Conservation (phyloP, 2,888 invertebrate species). For the Hedychridium roseum region DNA sequence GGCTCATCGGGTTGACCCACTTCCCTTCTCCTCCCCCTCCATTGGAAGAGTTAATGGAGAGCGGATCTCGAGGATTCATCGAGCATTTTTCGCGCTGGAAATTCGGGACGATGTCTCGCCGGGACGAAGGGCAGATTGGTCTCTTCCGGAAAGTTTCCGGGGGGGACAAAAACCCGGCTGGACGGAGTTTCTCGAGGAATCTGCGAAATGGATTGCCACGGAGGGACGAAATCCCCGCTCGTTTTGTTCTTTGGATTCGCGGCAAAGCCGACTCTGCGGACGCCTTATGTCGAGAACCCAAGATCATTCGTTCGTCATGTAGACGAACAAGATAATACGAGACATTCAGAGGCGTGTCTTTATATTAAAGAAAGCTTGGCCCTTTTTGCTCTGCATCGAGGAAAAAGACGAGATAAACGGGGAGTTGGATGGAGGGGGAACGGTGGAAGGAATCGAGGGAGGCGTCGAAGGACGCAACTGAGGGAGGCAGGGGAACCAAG, state of each 20-base stretch:
- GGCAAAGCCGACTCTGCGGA: conserved; percentile 41
- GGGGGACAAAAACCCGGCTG: conserved; percentile 10
- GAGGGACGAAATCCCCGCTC: conserved; percentile 9
- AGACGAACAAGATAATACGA: too few relatives aligned
- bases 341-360: conserved; percentile 54
- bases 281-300: too few relatives aligned
- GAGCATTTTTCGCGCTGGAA: conserved; percentile 21
- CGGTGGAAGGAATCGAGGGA: too few relatives aligned
- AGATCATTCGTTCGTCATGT: too few relatives aligned
- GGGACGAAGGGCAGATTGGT: conserved; percentile 18
- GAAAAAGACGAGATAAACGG: conserved; percentile 13
- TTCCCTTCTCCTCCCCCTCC: neutral
- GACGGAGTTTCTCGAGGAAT: conserved; percentile 12
- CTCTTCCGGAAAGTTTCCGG: conserved; percentile 15
- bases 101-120: conserved; percentile 25
- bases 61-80: conserved; percentile 32
- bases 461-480: conserved; percentile 2
- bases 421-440: neutral
- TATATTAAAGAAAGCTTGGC: too few relatives aligned
- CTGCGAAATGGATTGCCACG: conserved; percentile 5
- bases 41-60: conserved; percentile 37
- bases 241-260: conserved; percentile 18
- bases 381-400: conserved; percentile 37
- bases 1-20: too few relatives aligned
- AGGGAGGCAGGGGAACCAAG: conserved; percentile 3